Base-by-base conservation (phyloP, 2,888 invertebrate genomes). In the Teleogryllus oceanicus region DNA sequence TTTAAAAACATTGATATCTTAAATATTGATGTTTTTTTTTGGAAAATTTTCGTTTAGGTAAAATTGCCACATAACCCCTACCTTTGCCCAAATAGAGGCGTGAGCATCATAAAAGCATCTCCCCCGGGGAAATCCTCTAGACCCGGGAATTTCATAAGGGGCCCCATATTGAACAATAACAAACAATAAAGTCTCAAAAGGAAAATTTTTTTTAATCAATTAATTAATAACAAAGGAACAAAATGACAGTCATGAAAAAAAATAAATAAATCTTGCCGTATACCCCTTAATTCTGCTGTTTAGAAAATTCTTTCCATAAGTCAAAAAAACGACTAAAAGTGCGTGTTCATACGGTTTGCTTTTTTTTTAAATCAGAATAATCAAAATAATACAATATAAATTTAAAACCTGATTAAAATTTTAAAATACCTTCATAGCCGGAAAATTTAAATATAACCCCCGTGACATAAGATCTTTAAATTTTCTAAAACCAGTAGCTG, bases 381-480 rank as follows among this genome's bases (percentile, higher is more conserved):
- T 97, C 97, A 97, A 88, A 50, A 77, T 50, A 77, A 50, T n/a
- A 78, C 16, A 81, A 50, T 37, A 18, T 51, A 20, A 18, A 24
- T 49, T 75, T 49, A 75, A 50, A 80, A 24, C 49, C 12, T 51
- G 11, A 49, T 20, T 8, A 24, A 20, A 37, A 77, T 11, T 37
- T 37, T 8, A 37, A 77, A 50, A 50, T 13, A 13, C 4, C 11
- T 49, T 11, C 8, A 18, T 49, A 77, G 37, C 78, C 81, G 79
- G 75, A 78, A 81, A 78, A 80, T 78, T 12, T n/a, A n/a, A 21
- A 21, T 1, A 2, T 76, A 37, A 90, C 94, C 92, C 89, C 96
- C 96, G 97, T 78, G 96, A 95, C 95, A 96, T 95, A 37, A 97
- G 88, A 87, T 96, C 95, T 85, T 93, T 92, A 88, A 95, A 96